A percentile compares a stretch with the other conserved stretches of the same genome.
These are phyloP conservation scores for Opisthograptis luteolata DNA, from an alignment of 2,888 invertebrate genomes.

Conservation along the genomic window DNA sequence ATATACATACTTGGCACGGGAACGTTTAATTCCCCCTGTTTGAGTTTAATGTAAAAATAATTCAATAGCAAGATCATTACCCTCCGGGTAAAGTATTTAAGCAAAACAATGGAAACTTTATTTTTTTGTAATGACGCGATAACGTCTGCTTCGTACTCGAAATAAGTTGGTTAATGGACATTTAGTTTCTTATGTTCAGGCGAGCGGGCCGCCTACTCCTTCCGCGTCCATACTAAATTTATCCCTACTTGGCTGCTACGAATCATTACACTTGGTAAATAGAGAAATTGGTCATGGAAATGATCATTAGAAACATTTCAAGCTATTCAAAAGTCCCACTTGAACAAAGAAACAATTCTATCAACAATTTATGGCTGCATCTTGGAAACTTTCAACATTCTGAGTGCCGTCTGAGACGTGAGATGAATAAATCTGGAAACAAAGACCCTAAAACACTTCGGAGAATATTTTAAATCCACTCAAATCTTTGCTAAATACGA, in stretches of 20 bases:
- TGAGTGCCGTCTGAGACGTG: neutral
- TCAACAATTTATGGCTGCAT: neutral
- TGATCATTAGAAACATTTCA: slow-evolving; percentile 29
- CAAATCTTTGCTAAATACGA: slow-evolving; percentile 7
- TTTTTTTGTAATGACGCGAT: slow-evolving; percentile 44
- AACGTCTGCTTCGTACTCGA: slow-evolving; percentile 19
- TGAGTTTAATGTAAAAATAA: slow-evolving; percentile 12
- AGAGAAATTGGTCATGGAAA: slow-evolving; percentile 52
- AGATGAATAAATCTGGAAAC: neutral
- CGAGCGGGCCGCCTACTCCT: slow-evolving; percentile 52
- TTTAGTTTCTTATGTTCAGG: slow-evolving; percentile 25
- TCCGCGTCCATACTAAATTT: slow-evolving; percentile 43
- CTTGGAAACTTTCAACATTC: neutral
- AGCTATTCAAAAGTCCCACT: slow-evolving; percentile 5
- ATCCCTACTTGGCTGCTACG: slow-evolving; percentile 57
- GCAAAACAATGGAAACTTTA: slow-evolving; percentile 29
- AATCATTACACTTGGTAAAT: slow-evolving; percentile 59
- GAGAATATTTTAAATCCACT: slow-evolving; percentile 12
- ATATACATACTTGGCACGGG: slow-evolving; percentile 10
- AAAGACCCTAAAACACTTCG: slow-evolving; percentile 9
- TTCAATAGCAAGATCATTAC: slow-evolving; percentile 22
- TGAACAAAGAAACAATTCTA: slow-evolving; percentile 7
- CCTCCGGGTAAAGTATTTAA: slow-evolving; percentile 8
- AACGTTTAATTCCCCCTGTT: slow-evolving; percentile 4
- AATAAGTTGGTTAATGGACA: slow-evolving; percentile 22